Evolutionary conservation across 2,888 invertebrate species (phyloP).

Genomic region (Lissonota sp.): DNA sequence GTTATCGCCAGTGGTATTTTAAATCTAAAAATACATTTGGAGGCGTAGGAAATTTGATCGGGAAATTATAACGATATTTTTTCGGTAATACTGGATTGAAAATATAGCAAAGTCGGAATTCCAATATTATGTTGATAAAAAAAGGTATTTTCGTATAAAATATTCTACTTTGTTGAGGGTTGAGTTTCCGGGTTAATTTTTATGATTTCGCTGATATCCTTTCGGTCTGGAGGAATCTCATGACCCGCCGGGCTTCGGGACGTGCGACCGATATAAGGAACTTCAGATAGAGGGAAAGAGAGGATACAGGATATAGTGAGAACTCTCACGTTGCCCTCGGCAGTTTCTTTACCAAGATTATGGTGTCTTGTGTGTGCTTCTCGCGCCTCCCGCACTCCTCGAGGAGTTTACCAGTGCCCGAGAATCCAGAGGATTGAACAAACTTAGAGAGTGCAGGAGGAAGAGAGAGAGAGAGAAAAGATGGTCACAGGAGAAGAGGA

Average conservation of each 20-base stretch:
- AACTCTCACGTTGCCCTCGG: slow-evolving; percentile 42
- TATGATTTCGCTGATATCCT: not conserved
- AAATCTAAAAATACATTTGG: too few species aligned
- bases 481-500: slow-evolving; percentile 67
- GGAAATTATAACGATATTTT: too few species aligned
- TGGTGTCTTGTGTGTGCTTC: slow-evolving; percentile 55
- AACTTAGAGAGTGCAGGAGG: slow-evolving; percentile 46
- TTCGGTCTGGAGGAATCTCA: slow-evolving; percentile 31
- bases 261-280: slow-evolving; percentile 21
- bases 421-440: slow-evolving; percentile 44
- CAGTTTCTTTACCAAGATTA: slow-evolving; percentile 44
- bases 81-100: too few species aligned
- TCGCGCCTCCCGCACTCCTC: slow-evolving; percentile 56
- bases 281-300: too few species aligned
- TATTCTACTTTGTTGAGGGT: too few species aligned
- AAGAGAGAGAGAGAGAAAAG: slow-evolving; percentile 61
- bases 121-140: too few species aligned
- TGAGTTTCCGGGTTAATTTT: not conserved
- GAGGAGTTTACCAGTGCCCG: slow-evolving; percentile 46
- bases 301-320: slow-evolving; percentile 45
- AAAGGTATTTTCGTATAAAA: too few species aligned
- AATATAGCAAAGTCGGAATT: too few species aligned
- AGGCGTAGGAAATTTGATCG: too few species aligned
- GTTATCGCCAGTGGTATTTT: too few species aligned
- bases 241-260: slow-evolving; percentile 43